phyloP scores from a whole-genome alignment of 2,888 invertebrate genomes.

The Brachylomia viminalis region DNA sequence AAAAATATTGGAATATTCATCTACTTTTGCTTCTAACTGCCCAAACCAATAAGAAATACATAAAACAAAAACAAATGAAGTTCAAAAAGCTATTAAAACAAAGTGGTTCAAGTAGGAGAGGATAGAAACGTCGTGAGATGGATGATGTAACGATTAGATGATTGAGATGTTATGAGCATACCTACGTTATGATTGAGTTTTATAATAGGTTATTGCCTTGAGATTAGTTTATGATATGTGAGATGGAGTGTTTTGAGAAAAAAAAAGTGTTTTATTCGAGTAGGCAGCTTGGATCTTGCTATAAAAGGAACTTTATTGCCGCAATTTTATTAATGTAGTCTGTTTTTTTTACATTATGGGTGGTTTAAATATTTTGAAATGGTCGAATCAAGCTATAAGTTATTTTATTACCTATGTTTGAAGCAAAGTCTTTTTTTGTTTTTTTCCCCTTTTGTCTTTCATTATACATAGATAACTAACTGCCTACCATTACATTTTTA shows the following conservation, averaged over 20 bases:
- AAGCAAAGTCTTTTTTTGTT: too few relatives aligned
- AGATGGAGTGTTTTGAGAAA: not conserved
- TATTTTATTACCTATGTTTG: too few relatives aligned
- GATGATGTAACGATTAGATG: slow-evolving; percentile 30
- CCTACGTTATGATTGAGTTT: slow-evolving; percentile 32
- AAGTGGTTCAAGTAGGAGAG: slow-evolving; percentile 43
- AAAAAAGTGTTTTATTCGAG: not conserved
- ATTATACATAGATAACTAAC: too few relatives aligned
- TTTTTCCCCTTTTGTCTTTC: too few relatives aligned
- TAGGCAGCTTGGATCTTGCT: not conserved
- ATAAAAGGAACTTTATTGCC: not conserved
- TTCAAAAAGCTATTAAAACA: slow-evolving; percentile 43
- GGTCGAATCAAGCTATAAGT: too few relatives aligned
- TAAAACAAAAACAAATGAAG: slow-evolving; percentile 39
- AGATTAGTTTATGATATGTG: slow-evolving; percentile 15
- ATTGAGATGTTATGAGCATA: slow-evolving; percentile 20
- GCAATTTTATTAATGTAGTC: not conserved
- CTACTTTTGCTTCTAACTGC: slow-evolving; percentile 11
- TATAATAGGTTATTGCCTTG: slow-evolving; percentile 34
- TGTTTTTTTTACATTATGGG: too few relatives aligned
- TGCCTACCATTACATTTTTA: too few relatives aligned
- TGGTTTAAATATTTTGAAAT: too few relatives aligned
- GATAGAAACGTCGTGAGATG: slow-evolving; percentile 26
- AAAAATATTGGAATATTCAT: not conserved
- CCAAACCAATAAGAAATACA: slow-evolving; percentile 18